Base-by-base conservation (phyloP, 2,888 invertebrate species). In the Spodoptera picta region DNA sequence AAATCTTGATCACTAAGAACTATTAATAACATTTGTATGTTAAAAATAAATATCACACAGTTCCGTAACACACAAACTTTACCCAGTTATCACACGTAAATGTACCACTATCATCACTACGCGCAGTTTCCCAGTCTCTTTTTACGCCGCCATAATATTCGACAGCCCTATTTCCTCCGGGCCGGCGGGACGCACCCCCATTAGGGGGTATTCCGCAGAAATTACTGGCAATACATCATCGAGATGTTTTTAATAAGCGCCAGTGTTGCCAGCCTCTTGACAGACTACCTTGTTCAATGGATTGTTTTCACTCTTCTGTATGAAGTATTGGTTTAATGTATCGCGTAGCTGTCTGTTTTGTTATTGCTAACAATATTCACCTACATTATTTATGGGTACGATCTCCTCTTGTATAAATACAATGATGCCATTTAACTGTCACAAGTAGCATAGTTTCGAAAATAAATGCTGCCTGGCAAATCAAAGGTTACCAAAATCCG, bases 171-270 rank as follows among this genome's bases (percentile, higher is more conserved):
- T 49, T 42, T 3, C 41, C 42, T 54, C 24, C 43, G 56, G 48
- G 68, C 67, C 57, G 73, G 63, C 69, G 69, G 68, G 80, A 64
- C 79, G 66, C 69, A 67, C 60, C 69, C 71, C 71, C 66, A 68
- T 79, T 77, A 73, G 76, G 80, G 82, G 84, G 76, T 81, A 84
- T 87, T 87, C 82, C 85, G 82, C 85, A 85, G 87, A 88, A 90
- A 91, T 90, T 91, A 89, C 90, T 84, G 77, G 89, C 88, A 88
- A 92, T 92, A 90, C 91, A 92, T 92, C 92, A 92, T 89, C 88
- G 88, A 85, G 90, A 89, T 90, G 88, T 90, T 92, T 92, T 92
- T 92, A 92, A 92, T 92, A 92, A 91, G 86, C 86, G 88, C 82
- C 78, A 75, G 80, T 82, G 78, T 78, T 80, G 75, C 76, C 61